Base-by-base conservation (phyloP, 2,113 vertebrate species). In the Aythya baeri region DNA sequence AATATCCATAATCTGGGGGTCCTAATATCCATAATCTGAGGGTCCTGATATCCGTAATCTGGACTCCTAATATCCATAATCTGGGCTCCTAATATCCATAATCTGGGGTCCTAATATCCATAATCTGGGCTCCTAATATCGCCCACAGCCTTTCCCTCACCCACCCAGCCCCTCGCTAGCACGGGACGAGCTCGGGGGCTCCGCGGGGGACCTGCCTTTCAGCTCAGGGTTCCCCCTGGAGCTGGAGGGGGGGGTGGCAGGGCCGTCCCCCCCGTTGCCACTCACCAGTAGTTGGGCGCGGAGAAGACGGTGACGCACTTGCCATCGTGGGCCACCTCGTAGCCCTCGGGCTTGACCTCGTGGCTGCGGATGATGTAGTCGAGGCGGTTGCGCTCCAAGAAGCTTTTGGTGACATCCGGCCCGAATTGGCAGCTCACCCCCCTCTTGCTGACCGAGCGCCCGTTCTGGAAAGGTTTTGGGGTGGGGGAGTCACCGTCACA, bases 401-500 rank as follows among this genome's bases (percentile, higher is more conserved):
- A 99, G 83, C 98, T 98, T 79, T 98, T 98, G 4, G 99, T 99
- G 89, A 99, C 98, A 0, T 99, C 99, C 0, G 99, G 99, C 3
- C 99, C 99, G 2, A 99, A 99, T 98, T 99, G 99, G 95, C 99
- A 99, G 96, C 99, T 99, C 89, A 99, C 99, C 0, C 99, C 99
- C 0, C 99, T 97, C 89, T 99, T 99, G 96, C 99, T 99, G 96
- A 99, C 71, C 0, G 99, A 99, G 34, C 99, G 98, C 5, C 99
- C 99, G 0, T 98, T 98, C 99, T 99, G 41, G 11, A 41, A 41
- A 13, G 77, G 2, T 36, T 36, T 36, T 55, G 44, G 34, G 61
- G 2, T 6, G 11, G 17, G 12, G 4, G 3, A 1, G 13, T 12
- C 12, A 4, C 2, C 1, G 16, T 74, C 63, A 86, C 36, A 41